Conservation (phyloP, 1,140 invertebrate genomes). For the Apis dorsata region DNA sequence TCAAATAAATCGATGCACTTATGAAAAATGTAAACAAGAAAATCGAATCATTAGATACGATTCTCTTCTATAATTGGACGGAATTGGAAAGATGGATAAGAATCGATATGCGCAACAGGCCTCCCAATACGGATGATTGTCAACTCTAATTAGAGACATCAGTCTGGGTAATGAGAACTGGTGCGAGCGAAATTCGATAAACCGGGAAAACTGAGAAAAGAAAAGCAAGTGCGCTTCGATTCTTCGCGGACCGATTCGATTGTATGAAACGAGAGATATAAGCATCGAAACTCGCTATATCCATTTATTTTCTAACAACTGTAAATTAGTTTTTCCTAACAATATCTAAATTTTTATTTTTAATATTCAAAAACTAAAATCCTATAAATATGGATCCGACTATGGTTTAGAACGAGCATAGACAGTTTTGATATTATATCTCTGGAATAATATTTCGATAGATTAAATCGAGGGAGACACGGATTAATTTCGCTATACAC, state of each 20-base stretch:
- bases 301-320: too few relatives aligned
- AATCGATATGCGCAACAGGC: constrained; percentile 20
- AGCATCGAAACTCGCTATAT: too few relatives aligned
- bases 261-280: too few relatives aligned
- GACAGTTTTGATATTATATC: too few relatives aligned
- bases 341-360: too few relatives aligned
- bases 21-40: background rate
- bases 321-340: too few relatives aligned
- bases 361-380: too few relatives aligned
- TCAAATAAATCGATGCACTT: background rate
- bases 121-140: constrained; percentile 31
- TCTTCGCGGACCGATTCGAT: background rate
- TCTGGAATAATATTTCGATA: constrained; percentile 21
- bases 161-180: constrained; percentile 2
- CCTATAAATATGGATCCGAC: too few relatives aligned
- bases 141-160: constrained; percentile 17
- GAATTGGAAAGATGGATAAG: background rate
- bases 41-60: background rate
- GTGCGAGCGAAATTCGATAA: constrained; percentile 8
- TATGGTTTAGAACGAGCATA: too few relatives aligned
- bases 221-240: background rate
- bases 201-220: background rate
- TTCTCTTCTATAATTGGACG: background rate
- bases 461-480: constrained; percentile 8
- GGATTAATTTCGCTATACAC: constrained; percentile 3